A percentile compares a stretch with the other conserved stretches of the same genome.
phyloP scores from a whole-genome alignment of 2,888 invertebrate species.

The Lochmaea capreae region DNA sequence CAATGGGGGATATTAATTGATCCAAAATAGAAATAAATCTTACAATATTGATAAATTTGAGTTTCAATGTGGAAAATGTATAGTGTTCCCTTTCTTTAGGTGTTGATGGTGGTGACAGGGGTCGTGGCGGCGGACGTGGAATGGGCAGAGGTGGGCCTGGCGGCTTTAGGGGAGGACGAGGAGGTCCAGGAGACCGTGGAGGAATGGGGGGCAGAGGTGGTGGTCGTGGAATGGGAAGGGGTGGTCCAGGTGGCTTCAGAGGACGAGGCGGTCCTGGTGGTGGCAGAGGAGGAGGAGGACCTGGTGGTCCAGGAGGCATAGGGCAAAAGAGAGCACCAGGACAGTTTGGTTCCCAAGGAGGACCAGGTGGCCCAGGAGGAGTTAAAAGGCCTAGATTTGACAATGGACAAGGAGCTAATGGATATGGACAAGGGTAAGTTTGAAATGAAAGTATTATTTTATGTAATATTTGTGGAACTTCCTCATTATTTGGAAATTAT shows the following conservation, averaged over 20 bases:
- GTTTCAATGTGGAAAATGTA: too few species aligned
- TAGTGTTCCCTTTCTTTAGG: background rate
- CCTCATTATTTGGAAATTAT: too few species aligned
- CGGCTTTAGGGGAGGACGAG: conserved; percentile 43
- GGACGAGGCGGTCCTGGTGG: conserved; percentile 42
- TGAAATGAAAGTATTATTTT: background rate
- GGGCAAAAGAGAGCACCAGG: conserved; percentile 52
- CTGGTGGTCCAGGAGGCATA: conserved; percentile 45
- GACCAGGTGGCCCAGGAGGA: conserved; percentile 54
- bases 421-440: conserved; percentile 55
- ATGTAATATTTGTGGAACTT: too few species aligned
- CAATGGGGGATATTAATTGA: too few species aligned
- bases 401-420: conserved; percentile 55
- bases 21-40: too few species aligned
- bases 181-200: conserved; percentile 47
- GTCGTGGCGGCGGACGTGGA: conserved; percentile 12
- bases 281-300: conserved; percentile 48
- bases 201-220: conserved; percentile 52
- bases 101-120: background rate
- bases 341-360: conserved; percentile 51
- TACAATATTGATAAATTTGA: too few species aligned
- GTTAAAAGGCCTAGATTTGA: conserved; percentile 58
- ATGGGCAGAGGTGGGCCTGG: conserved; percentile 47
- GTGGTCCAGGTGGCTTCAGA: conserved; percentile 45
- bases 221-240: conserved; percentile 42